Evolutionary conservation across 2,797 vertebrate genomes (phyloP).

Genomic region (Glyptemys insculpta): DNA sequence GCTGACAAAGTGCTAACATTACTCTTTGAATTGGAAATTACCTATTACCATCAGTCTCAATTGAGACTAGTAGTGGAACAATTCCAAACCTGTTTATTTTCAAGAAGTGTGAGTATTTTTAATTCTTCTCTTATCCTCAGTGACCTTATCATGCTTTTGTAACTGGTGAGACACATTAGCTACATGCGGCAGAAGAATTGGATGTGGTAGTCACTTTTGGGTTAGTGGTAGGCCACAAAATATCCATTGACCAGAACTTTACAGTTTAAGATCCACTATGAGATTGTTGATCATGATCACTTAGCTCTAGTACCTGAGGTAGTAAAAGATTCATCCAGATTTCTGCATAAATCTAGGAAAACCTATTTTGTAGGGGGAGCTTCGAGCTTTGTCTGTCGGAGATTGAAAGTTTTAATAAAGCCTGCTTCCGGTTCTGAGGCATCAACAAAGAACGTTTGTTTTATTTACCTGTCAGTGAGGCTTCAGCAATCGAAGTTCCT

Average conservation of each 20-base stretch:
- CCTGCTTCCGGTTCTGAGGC: not conserved
- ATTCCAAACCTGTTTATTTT: not conserved
- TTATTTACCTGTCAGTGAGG: not conserved
- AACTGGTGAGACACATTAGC: not conserved
- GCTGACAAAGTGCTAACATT: conserved; percentile 47
- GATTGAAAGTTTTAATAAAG: not conserved
- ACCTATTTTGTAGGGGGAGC: not conserved
- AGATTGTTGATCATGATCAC: not conserved
- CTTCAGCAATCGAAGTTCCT: not conserved
- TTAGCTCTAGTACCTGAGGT: not conserved
- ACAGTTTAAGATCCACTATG: not conserved
- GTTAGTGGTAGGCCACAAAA: not conserved
- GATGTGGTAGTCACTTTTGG: not conserved
- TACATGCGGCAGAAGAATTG: not conserved
- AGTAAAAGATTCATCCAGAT: not conserved
- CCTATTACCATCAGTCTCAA: not conserved
- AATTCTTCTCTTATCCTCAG: not conserved
- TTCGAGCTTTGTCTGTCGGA: not conserved
- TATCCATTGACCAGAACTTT: not conserved
- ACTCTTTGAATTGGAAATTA: conserved; percentile 52
- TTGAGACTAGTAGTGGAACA: not conserved
- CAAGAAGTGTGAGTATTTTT: not conserved
- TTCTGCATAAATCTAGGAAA: not conserved
- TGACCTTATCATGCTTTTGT: not conserved
- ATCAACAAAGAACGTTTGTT: not conserved